A percentile compares a stretch with the other conserved stretches of the same genome.
These are phyloP conservation scores for Candidula unifasciata DNA, from an alignment of 2,888 invertebrate genomes.

Conservation along the genomic window DNA sequence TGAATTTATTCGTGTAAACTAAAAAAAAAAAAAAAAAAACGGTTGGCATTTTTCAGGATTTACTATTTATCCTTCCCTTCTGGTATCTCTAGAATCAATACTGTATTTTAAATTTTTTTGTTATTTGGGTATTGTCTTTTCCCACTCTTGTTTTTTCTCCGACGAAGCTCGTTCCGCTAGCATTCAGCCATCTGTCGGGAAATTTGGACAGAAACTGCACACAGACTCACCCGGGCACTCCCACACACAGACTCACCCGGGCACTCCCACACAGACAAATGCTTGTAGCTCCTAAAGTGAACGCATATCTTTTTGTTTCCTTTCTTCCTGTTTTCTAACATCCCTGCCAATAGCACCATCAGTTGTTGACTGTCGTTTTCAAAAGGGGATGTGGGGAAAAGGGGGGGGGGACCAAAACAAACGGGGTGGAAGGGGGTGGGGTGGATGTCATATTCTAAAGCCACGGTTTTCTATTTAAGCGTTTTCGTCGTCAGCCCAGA, in stretches of 20 bases:
- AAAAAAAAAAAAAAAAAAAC: slow-evolving; percentile 1
- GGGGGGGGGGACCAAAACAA: too few species aligned
- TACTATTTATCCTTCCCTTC: neutral
- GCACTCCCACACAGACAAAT: too few species aligned
- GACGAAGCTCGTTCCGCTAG: neutral
- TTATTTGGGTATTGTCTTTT: neutral
- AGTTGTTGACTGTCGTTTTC: neutral
- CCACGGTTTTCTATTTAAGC: neutral
- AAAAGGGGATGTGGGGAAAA: neutral
- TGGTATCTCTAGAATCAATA: slow-evolving; percentile 13
- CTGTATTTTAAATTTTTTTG: too few species aligned
- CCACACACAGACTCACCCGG: neutral
- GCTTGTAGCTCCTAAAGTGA: too few species aligned
- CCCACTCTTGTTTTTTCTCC: neutral
- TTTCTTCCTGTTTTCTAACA: neutral
- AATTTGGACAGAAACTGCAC: neutral
- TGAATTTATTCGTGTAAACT: neutral
- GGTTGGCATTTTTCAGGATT: neutral
- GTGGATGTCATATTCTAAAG: neutral
- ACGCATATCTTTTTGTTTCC: too few species aligned
- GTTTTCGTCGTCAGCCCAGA: neutral
- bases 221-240: neutral
- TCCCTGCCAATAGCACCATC: neutral
- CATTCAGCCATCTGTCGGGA: slow-evolving; percentile 24
- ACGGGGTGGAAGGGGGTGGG: too few species aligned